Evolutionary conservation across 2,888 invertebrate genomes (phyloP).

Genomic region (Melanargia galathea): DNA sequence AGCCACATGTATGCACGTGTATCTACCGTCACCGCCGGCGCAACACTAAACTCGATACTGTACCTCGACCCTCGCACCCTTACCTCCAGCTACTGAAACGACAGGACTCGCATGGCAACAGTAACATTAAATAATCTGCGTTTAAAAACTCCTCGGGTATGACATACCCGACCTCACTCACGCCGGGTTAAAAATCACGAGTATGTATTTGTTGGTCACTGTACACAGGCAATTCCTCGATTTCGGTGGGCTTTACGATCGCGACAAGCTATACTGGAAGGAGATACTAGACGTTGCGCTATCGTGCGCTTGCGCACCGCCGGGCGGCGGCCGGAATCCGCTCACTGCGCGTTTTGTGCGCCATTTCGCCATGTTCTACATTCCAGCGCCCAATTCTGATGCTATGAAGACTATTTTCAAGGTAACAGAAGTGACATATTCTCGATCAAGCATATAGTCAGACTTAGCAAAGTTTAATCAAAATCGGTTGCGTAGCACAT

Average conservation of each 20-base stretch:
- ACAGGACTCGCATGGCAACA: too few species aligned
- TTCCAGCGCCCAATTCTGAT: conserved; percentile 90
- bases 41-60: too few species aligned
- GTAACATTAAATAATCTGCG: too few species aligned
- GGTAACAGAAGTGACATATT: conserved; percentile 51
- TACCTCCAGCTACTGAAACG: too few species aligned
- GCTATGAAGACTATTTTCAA: conserved; percentile 91
- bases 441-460: background rate
- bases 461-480: background rate
- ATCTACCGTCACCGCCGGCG: too few species aligned
- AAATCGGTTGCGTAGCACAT: too few species aligned
- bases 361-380: conserved; percentile 93
- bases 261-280: conserved; percentile 95
- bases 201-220: background rate
- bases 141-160: too few species aligned
- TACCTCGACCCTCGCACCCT: too few species aligned
- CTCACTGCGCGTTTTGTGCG: conserved; percentile 92
- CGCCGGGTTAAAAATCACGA: too few species aligned
- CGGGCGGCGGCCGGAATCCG: conserved; percentile 94
- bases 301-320: conserved; percentile 93
- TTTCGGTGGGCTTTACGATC: conserved; percentile 92
- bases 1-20: too few species aligned
- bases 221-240: conserved; percentile 86
- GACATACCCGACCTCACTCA: too few species aligned
- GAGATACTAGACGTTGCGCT: conserved; percentile 91